These are phyloP conservation scores for Epistrophella euchroma DNA, from an alignment of 2,888 invertebrate species.

Conservation along the genomic window DNA sequence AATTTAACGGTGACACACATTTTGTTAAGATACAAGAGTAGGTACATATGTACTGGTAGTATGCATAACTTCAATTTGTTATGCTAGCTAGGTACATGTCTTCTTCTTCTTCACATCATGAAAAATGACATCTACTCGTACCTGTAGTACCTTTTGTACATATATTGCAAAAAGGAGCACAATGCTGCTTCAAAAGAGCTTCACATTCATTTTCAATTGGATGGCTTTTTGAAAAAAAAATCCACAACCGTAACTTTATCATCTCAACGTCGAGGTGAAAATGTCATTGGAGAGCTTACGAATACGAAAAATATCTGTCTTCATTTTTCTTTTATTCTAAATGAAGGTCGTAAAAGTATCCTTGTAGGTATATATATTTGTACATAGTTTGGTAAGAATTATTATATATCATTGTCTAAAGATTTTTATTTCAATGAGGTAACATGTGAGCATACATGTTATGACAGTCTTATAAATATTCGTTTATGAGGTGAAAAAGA, in stretches of 20 bases:
- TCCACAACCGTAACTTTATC: slow-evolving; percentile 50
- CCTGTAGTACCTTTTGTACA: neutral
- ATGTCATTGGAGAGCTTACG: slow-evolving; percentile 35
- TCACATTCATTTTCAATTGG: slow-evolving; percentile 36
- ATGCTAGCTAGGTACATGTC: neutral
- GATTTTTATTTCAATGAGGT: slow-evolving; percentile 53
- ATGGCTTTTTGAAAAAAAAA: slow-evolving; percentile 9
- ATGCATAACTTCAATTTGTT: slow-evolving; percentile 13
- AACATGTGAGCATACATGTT: neutral
- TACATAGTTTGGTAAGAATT: neutral
- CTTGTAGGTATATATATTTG: neutral
- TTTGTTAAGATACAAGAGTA: neutral
- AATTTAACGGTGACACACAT: slow-evolving; percentile 23
- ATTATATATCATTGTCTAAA: slow-evolving; percentile 17
- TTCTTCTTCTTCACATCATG: neutral
- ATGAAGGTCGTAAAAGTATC: slow-evolving; percentile 38
- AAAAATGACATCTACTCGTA: slow-evolving; percentile 7
- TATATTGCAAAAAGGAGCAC: slow-evolving; percentile 1
- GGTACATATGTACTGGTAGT: neutral
- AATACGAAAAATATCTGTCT: slow-evolving; percentile 34
- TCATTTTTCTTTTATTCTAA: slow-evolving; percentile 32
- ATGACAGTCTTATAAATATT: neutral
- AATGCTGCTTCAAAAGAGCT: slow-evolving; percentile 18
- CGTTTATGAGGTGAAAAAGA: neutral
- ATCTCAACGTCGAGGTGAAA: slow-evolving; percentile 27